These are phyloP conservation scores for Paramisgurnus dabryanus DNA, from an alignment of 2,113 vertebrate species.

Conservation along the genomic window DNA sequence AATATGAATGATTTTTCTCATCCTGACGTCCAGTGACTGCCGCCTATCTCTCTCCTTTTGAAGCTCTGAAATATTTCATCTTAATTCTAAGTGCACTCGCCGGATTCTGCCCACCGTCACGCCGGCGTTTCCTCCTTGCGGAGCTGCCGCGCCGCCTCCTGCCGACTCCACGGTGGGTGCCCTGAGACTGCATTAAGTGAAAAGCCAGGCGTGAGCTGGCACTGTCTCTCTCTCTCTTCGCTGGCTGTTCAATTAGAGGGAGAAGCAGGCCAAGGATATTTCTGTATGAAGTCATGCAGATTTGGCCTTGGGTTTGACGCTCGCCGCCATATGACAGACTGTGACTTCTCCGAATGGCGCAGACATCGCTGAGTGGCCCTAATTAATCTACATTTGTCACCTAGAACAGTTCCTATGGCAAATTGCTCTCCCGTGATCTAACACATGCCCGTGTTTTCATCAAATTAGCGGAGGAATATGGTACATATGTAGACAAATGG, in stretches of 20 bases:
- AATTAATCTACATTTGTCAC: conserved; percentile 50
- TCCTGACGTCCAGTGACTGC: neutral
- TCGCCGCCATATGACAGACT: conserved; percentile 39
- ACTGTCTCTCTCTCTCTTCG: conserved; percentile 34
- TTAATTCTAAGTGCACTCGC: conserved; percentile 1
- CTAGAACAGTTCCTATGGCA: conserved; percentile 40
- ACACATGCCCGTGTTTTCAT: conserved; percentile 13
- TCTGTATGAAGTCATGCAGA: conserved; percentile 49
- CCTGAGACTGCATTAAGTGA: conserved; percentile 43
- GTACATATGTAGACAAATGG: neutral
- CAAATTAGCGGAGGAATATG: neutral
- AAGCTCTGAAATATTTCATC: conserved; percentile 19
- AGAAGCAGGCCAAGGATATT: conserved; percentile 44
- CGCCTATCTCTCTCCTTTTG: conserved; percentile 24
- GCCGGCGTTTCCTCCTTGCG: neutral
- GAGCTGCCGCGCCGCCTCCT: neutral
- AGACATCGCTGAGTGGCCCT: conserved; percentile 41
- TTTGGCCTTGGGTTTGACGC: conserved; percentile 43
- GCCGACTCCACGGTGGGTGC: conserved; percentile 23
- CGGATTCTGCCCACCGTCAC: neutral
- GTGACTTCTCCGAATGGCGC: conserved; percentile 41
- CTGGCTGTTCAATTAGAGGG: conserved; percentile 51
- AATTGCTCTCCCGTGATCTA: conserved; percentile 12
- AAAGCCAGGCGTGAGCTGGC: conserved; percentile 50
- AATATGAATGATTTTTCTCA: conserved; percentile 30